These are phyloP conservation scores for Galerucella pusilla DNA, from an alignment of 2,888 invertebrate genomes.

Conservation along the genomic window DNA sequence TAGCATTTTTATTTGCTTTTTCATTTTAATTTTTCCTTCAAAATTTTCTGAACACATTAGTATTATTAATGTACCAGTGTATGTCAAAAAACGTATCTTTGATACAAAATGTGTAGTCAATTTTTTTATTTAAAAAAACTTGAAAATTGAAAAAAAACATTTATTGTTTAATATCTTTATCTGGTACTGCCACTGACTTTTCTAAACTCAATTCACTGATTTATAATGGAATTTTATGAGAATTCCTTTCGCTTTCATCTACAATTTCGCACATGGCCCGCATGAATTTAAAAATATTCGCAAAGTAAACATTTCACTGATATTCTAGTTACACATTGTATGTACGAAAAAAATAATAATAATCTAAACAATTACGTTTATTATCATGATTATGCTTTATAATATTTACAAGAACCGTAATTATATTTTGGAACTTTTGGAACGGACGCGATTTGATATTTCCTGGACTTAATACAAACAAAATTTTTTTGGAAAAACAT, in stretches of 20 bases:
- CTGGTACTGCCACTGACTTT: background rate
- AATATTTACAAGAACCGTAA: background rate
- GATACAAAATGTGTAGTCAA: too few relatives aligned
- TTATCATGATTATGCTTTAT: background rate
- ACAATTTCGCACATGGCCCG: slow-evolving; percentile 11
- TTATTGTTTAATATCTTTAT: background rate
- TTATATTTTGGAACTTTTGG: background rate
- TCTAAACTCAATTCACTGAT: background rate
- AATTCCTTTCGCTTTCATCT: slow-evolving; percentile 7
- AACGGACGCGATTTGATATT: background rate
- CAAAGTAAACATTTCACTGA: slow-evolving; percentile 15
- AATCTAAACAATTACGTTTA: background rate
- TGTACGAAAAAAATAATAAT: background rate
- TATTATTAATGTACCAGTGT: too few relatives aligned
- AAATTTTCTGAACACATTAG: too few relatives aligned
- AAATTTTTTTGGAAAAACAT: background rate
- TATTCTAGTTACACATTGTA: slow-evolving; percentile 2
- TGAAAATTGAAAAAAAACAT: background rate
- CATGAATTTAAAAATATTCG: slow-evolving; percentile 12
- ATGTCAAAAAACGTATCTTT: too few relatives aligned
- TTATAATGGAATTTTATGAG: slow-evolving; percentile 18
- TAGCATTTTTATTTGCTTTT: too few relatives aligned
- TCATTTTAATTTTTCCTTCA: too few relatives aligned
- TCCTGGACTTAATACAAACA: background rate
- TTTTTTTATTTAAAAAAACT: too few relatives aligned